Evolutionary conservation across 2,797 vertebrate species (phyloP).

Genomic region (Thaleichthys pacificus): DNA sequence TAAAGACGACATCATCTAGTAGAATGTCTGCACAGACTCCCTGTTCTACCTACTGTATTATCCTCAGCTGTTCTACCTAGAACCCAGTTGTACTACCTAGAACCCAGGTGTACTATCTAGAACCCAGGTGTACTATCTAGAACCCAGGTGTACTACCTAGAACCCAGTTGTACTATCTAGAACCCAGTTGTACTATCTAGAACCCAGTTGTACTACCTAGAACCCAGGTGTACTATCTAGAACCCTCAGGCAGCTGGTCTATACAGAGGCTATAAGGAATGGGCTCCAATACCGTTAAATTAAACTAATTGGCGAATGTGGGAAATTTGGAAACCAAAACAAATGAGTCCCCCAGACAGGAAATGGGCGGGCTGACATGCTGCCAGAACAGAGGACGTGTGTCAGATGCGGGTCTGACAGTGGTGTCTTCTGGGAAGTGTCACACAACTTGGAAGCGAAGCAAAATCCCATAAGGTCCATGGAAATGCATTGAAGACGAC

Average conservation of each 20-base stretch:
- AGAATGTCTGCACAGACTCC: constrained; percentile 1
- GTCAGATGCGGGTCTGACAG: constrained; percentile 36
- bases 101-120: no score
- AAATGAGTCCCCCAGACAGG: constrained; percentile 55
- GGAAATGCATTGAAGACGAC: constrained; percentile 12
- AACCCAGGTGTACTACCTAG: no score
- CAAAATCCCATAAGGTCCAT: constrained; percentile 7
- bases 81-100: no score
- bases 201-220: no score
- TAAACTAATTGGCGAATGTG: constrained; percentile 30
- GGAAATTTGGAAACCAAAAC: constrained; percentile 44
- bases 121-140: background rate
- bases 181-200: background rate
- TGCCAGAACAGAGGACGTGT: constrained; percentile 34
- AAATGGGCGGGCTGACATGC: constrained; percentile 26
- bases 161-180: no score
- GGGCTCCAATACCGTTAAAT: constrained; percentile 28
- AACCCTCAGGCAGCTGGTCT: background rate
- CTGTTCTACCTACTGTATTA: background rate
- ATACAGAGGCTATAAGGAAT: background rate
- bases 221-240: no score
- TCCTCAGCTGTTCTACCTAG: background rate
- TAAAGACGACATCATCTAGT: constrained; percentile 10
- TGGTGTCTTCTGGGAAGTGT: constrained; percentile 51
- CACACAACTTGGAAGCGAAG: constrained; percentile 22